Evolutionary conservation across 1,140 invertebrate species (phyloP).

Genomic region (Drosophila hydei): DNA sequence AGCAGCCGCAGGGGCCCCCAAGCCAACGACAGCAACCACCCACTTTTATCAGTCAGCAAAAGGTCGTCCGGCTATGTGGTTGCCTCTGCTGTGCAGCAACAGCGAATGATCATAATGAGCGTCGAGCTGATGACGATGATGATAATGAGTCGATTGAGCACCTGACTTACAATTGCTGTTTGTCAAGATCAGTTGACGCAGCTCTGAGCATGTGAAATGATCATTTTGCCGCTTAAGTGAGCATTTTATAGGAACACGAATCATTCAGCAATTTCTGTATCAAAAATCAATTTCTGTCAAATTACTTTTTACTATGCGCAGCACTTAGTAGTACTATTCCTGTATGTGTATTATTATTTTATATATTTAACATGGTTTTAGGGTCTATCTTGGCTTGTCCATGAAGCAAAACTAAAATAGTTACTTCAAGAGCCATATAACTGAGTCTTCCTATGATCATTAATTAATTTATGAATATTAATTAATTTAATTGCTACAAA

Average conservation of each 20-base stretch:
- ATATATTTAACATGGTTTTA: too few relatives aligned
- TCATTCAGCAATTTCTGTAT: not conserved
- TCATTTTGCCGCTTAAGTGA: conserved; percentile 6
- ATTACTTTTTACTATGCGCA: too few relatives aligned
- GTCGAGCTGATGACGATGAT: conserved; percentile 6
- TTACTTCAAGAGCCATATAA: too few relatives aligned
- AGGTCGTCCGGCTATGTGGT: conserved; percentile 74
- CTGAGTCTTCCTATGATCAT: too few relatives aligned
- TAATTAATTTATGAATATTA: too few relatives aligned
- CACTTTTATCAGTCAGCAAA: conserved; percentile 79
- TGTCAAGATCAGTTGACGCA: conserved; percentile 57
- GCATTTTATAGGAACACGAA: too few relatives aligned
- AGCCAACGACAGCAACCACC: conserved; percentile 51
- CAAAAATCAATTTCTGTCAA: not conserved
- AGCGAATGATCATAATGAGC: conserved; percentile 15
- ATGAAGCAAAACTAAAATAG: too few relatives aligned
- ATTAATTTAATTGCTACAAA: too few relatives aligned
- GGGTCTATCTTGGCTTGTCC: too few relatives aligned
- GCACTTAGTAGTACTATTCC: too few relatives aligned
- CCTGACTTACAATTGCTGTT: conserved; percentile 57
- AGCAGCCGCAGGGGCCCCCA: conserved; percentile 53
- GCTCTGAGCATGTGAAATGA: conserved; percentile 2
- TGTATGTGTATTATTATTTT: too few relatives aligned
- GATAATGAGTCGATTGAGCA: conserved; percentile 35
- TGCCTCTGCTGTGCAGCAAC: conserved; percentile 27